phyloP scores from a whole-genome alignment of 2,797 vertebrate species.

The Acipenser ruthenus region DNA sequence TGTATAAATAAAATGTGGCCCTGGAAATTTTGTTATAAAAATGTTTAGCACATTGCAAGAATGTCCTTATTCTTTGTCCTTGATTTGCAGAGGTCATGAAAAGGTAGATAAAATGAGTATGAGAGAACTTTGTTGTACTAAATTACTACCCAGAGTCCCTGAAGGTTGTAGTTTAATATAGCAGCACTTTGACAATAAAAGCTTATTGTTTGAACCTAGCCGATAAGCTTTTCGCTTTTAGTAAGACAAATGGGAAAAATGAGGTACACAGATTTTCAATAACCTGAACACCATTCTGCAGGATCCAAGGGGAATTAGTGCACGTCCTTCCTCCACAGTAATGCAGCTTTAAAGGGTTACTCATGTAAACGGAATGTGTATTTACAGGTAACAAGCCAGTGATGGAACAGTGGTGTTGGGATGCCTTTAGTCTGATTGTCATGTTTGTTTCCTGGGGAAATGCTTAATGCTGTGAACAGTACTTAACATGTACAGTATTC shows the following conservation, averaged over 20 bases:
- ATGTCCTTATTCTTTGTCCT: conserved; percentile 2
- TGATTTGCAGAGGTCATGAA: conserved; percentile 22
- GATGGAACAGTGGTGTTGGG: conserved; percentile 40
- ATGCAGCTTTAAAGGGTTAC: conserved; percentile 49
- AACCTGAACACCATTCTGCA: conserved; percentile 47
- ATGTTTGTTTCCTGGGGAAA: conserved; percentile 45
- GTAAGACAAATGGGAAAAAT: conserved; percentile 63
- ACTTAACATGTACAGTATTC: conserved; percentile 57
- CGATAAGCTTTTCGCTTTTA: conserved; percentile 59
- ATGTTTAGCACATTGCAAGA: background rate
- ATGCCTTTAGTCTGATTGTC: conserved; percentile 56
- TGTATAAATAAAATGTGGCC: background rate
- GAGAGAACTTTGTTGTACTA: conserved; percentile 63
- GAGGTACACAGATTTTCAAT: conserved; percentile 60
- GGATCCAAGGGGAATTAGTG: conserved; percentile 43
- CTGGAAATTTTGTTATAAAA: background rate
- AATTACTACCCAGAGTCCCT: conserved; percentile 58
- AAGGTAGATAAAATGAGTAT: conserved; percentile 41
- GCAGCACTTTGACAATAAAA: conserved; percentile 60
- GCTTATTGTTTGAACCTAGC: conserved; percentile 67
- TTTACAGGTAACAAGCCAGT: conserved; percentile 55
- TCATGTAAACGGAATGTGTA: conserved; percentile 49
- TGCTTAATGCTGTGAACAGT: conserved; percentile 44
- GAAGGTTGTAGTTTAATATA: conserved; percentile 59
- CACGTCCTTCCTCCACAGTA: conserved; percentile 42